Percentiles rank a stretch among this genome's conserved stretches.
Conservation (phyloP, 2,888 invertebrate species). For the Rhopalosiphum nymphaeae region DNA sequence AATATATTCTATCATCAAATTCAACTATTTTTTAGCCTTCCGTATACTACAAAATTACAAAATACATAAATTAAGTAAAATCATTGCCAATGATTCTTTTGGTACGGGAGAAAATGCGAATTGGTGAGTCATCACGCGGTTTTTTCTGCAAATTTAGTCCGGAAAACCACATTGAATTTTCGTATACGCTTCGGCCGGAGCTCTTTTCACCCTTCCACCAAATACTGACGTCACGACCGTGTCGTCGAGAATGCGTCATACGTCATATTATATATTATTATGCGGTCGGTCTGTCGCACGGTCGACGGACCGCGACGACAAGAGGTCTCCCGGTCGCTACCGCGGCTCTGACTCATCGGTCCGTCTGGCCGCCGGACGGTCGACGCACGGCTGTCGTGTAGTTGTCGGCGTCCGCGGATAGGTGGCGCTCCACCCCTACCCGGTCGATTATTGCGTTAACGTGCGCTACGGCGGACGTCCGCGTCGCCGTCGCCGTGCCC, state of each 20-base stretch:
- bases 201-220: background rate
- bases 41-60: too few species aligned
- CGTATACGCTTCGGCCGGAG: background rate
- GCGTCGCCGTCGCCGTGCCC: constrained; percentile 43
- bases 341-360: constrained; percentile 44
- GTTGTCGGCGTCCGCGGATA: constrained; percentile 3
- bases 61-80: too few species aligned
- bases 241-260: constrained; percentile 12
- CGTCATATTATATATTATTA: background rate
- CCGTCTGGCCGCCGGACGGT: background rate
- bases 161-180: background rate
- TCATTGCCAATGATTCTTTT: too few species aligned
- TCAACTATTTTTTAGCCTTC: background rate
- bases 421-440: constrained; percentile 47
- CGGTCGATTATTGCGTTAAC: constrained; percentile 56
- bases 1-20: background rate
- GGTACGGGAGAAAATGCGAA: too few species aligned
- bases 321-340: background rate
- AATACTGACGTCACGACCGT: background rate
- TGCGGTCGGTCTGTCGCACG: background rate
- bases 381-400: background rate
- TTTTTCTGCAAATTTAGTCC: background rate
- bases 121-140: background rate
- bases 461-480: background rate
- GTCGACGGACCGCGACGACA: constrained; percentile 20